Evolutionary conservation across 2,888 invertebrate genomes (phyloP), one percentile per base, ranked within the genome.

Genomic region (Cryptocheilus praepositus): DNA sequence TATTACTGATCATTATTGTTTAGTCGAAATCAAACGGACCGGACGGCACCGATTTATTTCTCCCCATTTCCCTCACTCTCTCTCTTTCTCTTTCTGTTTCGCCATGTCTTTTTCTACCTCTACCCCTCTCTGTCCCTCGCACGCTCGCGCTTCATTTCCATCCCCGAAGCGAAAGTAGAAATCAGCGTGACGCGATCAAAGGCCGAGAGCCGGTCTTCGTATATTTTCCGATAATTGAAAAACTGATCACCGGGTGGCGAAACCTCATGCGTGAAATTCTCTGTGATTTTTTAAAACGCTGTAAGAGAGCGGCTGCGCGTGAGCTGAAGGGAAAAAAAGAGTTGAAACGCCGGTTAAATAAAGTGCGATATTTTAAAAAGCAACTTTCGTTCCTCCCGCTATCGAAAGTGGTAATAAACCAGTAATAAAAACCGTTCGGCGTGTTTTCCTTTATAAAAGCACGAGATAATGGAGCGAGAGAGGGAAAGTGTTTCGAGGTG

Each of bases 201-300:
- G 75, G 75, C 44, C 49, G 54, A 46, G 19, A 62, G 57, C 18
- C 18, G 70, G 71, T 71, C 65, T 71, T 74, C 68, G 57, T 58
- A 64, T 59, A 61, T 67, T 56, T 64, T 43, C 54, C 73, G 64
- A 74, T 81, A 77, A 81, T 80, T 81, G 81, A 81, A 81, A 81
- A 76, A 73, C 64, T 70, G 70, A 73, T 74, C 60, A 73, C 64
- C 73, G 62, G 61, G 55, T 65, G 73, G 68, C 60, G 58, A 63
- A 73, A 66, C 54, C 65, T 71, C 76, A 60, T 76, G 78, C 76
- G 71, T 74, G 69, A 80, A 80, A 74, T 72, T 68, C 73, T 73
- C 67, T 73, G 73, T 73, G 63, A 44, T 57, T 53, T 54, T 53
- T 52, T 54, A 54, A n/a, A 61, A 52, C 49, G 58, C 64, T 64